These are phyloP conservation scores for Hymenochirus boettgeri DNA, from an alignment of 2,113 vertebrate species.

Conservation along the genomic window DNA sequence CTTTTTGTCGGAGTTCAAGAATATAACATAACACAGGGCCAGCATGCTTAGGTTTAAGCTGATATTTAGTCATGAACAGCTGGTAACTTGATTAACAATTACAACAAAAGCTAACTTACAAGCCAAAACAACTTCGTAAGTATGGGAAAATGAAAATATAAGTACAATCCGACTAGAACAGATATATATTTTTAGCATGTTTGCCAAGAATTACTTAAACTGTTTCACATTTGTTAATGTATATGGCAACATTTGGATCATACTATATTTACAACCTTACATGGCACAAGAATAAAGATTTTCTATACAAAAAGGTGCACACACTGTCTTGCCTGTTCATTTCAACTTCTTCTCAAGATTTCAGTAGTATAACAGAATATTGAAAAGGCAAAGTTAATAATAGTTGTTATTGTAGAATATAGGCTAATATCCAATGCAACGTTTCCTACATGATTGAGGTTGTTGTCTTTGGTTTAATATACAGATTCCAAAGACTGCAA, in stretches of 20 bases:
- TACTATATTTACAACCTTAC: not conserved
- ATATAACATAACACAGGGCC: constrained; percentile 66
- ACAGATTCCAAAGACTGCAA: constrained; percentile 55
- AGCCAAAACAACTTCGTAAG: constrained; percentile 10
- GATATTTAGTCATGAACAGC: constrained; percentile 63
- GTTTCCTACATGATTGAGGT: constrained; percentile 64
- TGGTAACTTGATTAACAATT: constrained; percentile 36
- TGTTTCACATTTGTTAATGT: not conserved
- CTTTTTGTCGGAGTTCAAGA: constrained; percentile 52
- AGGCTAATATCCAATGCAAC: constrained; percentile 61
- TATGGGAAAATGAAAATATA: not conserved
- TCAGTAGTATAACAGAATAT: constrained; percentile 46
- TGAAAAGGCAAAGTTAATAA: constrained; percentile 51
- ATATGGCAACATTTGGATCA: not conserved
- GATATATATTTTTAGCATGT: not conserved
- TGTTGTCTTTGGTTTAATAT: constrained; percentile 60
- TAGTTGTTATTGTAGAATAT: constrained; percentile 73
- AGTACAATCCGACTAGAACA: not conserved
- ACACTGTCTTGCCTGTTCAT: constrained; percentile 48
- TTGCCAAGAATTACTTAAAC: not conserved
- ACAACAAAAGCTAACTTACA: constrained; percentile 34
- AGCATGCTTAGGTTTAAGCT: constrained; percentile 73
- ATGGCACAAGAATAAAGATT: not conserved
- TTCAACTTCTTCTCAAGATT: constrained; percentile 47
- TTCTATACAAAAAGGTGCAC: constrained; percentile 22